Conservation (phyloP, 2,888 invertebrate genomes). For the Lordiphosa fenestrarum region DNA sequence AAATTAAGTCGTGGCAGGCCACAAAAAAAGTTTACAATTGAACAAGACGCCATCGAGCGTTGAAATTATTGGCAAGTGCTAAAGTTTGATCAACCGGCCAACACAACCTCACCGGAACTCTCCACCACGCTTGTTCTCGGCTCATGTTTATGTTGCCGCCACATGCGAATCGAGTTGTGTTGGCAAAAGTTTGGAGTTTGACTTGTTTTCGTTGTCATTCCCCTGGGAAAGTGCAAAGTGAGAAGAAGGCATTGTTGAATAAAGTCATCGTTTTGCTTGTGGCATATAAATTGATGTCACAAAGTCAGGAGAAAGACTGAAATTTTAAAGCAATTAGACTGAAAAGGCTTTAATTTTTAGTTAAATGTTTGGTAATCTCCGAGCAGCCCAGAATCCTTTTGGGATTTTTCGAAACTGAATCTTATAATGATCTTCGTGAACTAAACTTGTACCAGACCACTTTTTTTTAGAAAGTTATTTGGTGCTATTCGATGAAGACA, state of each 20-base stretch:
- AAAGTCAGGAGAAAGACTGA: not conserved
- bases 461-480: no score
- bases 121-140: slow-evolving; percentile 34
- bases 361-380: no score
- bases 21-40: slow-evolving; percentile 59
- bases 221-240: slow-evolving; percentile 30
- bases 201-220: slow-evolving; percentile 42
- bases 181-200: slow-evolving; percentile 45
- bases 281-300: slow-evolving; percentile 38
- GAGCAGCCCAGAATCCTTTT: no score
- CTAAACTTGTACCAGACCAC: no score
- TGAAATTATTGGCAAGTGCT: slow-evolving; percentile 68
- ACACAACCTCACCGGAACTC: slow-evolving; percentile 21
- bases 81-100: slow-evolving; percentile 66
- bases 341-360: not conserved
- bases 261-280: slow-evolving; percentile 27
- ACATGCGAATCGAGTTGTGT: slow-evolving; percentile 18
- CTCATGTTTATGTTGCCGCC: slow-evolving; percentile 35
- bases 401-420: no score
- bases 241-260: no score
- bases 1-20: slow-evolving; percentile 23
- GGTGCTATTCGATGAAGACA: no score
- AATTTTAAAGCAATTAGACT: slow-evolving; percentile 12
- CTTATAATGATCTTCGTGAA: no score
- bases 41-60: slow-evolving; percentile 58